Evolutionary conservation across 2,113 vertebrate species (phyloP).

Genomic region (Mastomys natalensis): DNA sequence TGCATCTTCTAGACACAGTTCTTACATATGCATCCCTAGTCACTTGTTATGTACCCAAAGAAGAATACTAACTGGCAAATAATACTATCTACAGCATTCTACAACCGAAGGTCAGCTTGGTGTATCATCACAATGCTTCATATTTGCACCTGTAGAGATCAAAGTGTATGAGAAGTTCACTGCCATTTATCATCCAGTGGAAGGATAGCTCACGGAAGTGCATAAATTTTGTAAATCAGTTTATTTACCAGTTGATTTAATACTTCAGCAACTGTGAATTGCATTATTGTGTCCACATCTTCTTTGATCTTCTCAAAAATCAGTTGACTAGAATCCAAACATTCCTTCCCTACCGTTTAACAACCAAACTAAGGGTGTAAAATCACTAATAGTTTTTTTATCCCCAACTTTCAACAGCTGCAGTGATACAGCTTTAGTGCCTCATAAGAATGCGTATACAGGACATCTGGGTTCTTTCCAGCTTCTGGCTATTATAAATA

Average conservation of each 20-base stretch:
- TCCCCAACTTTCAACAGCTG: background rate
- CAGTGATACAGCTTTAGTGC: background rate
- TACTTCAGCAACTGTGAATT: background rate
- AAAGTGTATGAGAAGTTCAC: background rate
- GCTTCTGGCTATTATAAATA: no score
- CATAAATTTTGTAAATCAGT: background rate
- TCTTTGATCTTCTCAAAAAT: background rate
- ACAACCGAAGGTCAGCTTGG: background rate
- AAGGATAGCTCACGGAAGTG: no score
- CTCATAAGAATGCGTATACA: no score
- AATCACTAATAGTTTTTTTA: background rate
- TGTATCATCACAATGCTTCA: background rate
- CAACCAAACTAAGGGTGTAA: background rate
- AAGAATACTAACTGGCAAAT: background rate
- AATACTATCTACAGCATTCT: accelerated
- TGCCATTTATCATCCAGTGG: background rate
- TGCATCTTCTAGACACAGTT: background rate
- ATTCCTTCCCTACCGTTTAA: background rate
- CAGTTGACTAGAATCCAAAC: background rate
- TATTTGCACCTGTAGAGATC: no score
- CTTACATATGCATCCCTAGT: background rate
- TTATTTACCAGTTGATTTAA: background rate
- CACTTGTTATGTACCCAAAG: background rate
- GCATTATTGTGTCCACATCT: background rate
- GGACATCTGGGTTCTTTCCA: no score